Evolutionary conservation across 2,113 vertebrate species (phyloP).

Genomic region (Scalopus aquaticus): DNA sequence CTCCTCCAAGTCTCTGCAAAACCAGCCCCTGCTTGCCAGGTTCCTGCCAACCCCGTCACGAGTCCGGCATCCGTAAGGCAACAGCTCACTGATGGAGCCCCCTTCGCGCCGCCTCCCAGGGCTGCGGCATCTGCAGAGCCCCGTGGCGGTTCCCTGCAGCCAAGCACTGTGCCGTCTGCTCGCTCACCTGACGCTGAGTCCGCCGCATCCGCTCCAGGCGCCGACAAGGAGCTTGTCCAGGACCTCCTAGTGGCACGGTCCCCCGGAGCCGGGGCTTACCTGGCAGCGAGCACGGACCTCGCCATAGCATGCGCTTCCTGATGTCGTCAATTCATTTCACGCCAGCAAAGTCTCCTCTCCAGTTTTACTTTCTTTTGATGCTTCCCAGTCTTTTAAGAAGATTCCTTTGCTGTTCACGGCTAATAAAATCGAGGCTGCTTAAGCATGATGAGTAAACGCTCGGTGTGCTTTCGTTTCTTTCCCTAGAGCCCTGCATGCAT

Average conservation of each 20-base stretch:
- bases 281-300: neutral
- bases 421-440: conserved; percentile 41
- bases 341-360: neutral
- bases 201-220: neutral
- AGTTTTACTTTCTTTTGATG: neutral
- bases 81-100: rapidly evolving
- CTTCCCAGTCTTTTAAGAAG: neutral
- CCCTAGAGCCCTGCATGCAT: neutral
- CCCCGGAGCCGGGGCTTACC: neutral
- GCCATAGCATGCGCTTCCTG: neutral
- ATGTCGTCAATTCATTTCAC: conserved; percentile 14
- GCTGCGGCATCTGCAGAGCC: neutral
- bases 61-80: neutral
- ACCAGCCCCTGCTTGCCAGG: neutral
- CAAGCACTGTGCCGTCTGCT: rapidly evolving
- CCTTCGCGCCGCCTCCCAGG: neutral
- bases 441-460: neutral
- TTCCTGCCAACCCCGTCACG: neutral
- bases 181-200: neutral
- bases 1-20: neutral
- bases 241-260: neutral
- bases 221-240: neutral
- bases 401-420: neutral
- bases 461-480: neutral
- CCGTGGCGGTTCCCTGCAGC: rapidly evolving